phyloP scores from a whole-genome alignment of 2,888 invertebrate genomes.

The Orthonevra nobilis region DNA sequence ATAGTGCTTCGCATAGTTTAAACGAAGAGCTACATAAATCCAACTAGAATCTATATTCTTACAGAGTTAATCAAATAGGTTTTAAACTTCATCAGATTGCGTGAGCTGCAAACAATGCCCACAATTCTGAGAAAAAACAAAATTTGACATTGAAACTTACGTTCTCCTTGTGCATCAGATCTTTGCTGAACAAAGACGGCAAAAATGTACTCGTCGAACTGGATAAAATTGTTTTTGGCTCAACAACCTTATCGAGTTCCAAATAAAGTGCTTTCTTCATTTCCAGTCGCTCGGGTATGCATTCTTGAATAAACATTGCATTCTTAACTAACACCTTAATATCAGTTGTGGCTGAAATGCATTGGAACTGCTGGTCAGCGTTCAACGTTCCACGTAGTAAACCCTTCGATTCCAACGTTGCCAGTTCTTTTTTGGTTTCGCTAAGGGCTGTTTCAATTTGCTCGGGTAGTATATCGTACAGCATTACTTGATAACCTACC shows the following conservation, averaged over 20 bases:
- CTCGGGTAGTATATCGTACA: constrained; percentile 91
- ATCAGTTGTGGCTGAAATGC: constrained; percentile 87
- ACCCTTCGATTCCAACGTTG: constrained; percentile 85
- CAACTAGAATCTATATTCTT: no score
- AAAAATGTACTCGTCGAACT: constrained; percentile 96
- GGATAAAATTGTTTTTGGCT: constrained; percentile 89
- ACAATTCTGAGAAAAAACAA: no score
- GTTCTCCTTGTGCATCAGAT: constrained; percentile 86
- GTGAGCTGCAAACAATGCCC: no score
- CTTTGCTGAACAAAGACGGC: constrained; percentile 92
- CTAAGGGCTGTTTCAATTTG: constrained; percentile 88
- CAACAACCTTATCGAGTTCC: constrained; percentile 88
- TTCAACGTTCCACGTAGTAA: constrained; percentile 88
- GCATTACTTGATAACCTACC: constrained; percentile 91
- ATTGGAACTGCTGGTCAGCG: constrained; percentile 87
- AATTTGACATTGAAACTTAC: no score
- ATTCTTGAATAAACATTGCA: constrained; percentile 94
- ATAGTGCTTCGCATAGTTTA: no score
- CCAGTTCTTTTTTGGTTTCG: constrained; percentile 87
- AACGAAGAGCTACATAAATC: no score
- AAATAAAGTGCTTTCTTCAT: constrained; percentile 90
- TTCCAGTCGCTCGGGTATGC: constrained; percentile 93
- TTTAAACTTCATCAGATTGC: no score
- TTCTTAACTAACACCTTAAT: constrained; percentile 87
- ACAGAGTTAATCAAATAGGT: no score